A percentile compares a stretch with the other conserved stretches of the same genome.
Conservation (phyloP, 2,888 invertebrate species). For the Choristoneura rosaceana region DNA sequence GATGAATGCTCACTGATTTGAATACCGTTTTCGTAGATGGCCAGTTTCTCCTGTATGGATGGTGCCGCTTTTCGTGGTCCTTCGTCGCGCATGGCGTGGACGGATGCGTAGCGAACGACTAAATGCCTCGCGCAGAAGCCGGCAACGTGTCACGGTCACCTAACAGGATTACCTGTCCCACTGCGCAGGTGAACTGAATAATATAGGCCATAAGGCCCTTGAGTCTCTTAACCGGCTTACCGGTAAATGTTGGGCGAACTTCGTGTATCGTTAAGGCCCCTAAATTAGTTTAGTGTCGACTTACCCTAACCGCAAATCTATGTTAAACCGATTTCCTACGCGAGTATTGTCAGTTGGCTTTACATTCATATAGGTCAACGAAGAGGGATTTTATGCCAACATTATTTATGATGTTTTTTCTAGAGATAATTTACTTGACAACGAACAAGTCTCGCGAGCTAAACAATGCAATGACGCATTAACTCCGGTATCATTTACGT, state of each 20-base stretch:
- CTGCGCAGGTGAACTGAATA: conserved; percentile 76
- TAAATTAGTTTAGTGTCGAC: conserved; percentile 44
- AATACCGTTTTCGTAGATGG: conserved; percentile 83
- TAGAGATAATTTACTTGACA: conserved; percentile 6
- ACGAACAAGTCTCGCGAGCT: background rate
- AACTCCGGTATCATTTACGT: conserved; percentile 19
- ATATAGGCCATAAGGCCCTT: conserved; percentile 60
- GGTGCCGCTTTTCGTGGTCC: conserved; percentile 76
- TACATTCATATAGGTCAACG: conserved; percentile 17
- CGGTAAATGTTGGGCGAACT: conserved; percentile 58
- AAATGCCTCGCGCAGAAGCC: conserved; percentile 77
- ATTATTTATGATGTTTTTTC: conserved; percentile 8
- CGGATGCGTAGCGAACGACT: conserved; percentile 68
- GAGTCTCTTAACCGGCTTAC: conserved; percentile 74
- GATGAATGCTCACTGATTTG: conserved; percentile 55
- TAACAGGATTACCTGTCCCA: conserved; percentile 85
- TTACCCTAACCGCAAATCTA: conserved; percentile 35
- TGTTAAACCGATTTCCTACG: conserved; percentile 21
- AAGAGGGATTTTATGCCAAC: background rate
- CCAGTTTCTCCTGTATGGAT: conserved; percentile 81
- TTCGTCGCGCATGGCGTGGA: conserved; percentile 75
- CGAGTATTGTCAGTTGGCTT: background rate
- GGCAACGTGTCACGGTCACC: conserved; percentile 83
- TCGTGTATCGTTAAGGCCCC: conserved; percentile 55
- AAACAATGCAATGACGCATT: conserved; percentile 33